Conservation (phyloP, 2,113 vertebrate species). For the Egretta garzetta region DNA sequence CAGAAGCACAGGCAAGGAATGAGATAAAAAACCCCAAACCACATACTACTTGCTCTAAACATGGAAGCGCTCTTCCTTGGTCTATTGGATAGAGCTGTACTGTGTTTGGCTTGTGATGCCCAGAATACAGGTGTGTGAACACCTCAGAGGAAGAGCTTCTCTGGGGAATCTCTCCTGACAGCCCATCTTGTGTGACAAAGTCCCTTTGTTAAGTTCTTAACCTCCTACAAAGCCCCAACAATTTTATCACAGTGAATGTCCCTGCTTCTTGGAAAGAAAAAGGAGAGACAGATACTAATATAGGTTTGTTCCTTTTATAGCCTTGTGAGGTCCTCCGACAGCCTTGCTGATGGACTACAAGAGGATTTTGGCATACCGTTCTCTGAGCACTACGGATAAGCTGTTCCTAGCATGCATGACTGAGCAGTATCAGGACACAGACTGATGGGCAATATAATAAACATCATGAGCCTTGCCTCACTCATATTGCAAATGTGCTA, state of each 20-base stretch:
- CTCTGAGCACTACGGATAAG: not conserved
- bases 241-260: not conserved
- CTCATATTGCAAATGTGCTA: not conserved
- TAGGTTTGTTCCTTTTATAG: not conserved
- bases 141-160: not conserved
- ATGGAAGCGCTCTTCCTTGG: not conserved
- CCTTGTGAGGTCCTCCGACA: not conserved
- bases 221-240: not conserved
- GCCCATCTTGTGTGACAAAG: not conserved
- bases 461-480: not conserved
- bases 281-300: not conserved
- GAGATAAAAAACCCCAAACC: not conserved
- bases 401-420: not conserved
- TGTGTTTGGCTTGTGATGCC: not conserved
- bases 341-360: not conserved
- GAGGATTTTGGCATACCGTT: not conserved
- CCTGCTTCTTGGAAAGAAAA: not conserved
- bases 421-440: slow-evolving; percentile 12
- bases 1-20: not conserved
- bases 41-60: not conserved
- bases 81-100: rapidly evolving
- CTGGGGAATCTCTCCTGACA: not conserved
- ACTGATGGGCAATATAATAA: not conserved
- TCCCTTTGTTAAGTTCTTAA: not conserved
- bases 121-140: not conserved